A percentile compares a stretch with the other conserved stretches of the same genome.
Evolutionary conservation across 2,888 invertebrate species (phyloP).

Genomic region (Campoplex nolae): DNA sequence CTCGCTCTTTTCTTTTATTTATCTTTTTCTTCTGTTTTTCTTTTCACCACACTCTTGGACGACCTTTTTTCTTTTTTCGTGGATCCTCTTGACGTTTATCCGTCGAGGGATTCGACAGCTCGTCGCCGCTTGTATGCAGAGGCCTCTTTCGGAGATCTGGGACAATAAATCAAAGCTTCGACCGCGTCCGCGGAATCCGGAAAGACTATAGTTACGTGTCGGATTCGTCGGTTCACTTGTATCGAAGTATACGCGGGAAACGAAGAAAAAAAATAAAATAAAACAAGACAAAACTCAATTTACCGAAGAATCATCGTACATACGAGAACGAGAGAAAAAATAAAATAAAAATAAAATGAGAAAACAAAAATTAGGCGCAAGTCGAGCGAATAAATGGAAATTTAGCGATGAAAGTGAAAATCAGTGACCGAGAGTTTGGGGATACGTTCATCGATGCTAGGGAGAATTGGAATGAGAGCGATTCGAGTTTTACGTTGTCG

Average conservation of each 20-base stretch:
- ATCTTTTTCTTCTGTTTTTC: slow-evolving; percentile 23
- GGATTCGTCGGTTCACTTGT: not conserved
- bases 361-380: slow-evolving; percentile 18
- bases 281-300: slow-evolving; percentile 12
- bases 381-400: slow-evolving; percentile 46
- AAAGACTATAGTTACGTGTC: slow-evolving; percentile 15
- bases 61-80: not conserved
- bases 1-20: slow-evolving; percentile 5
- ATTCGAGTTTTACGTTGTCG: slow-evolving; percentile 44
- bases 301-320: slow-evolving; percentile 16
- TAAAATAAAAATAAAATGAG: not conserved
- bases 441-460: slow-evolving; percentile 53
- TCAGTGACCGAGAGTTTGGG: slow-evolving; percentile 61
- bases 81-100: slow-evolving; percentile 47
- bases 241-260: not conserved
- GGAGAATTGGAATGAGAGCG: slow-evolving; percentile 19
- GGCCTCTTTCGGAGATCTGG: slow-evolving; percentile 15
- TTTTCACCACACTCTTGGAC: slow-evolving; percentile 43
- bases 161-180: slow-evolving; percentile 57
- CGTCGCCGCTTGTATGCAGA: slow-evolving; percentile 7
- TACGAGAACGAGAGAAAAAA: not conserved
- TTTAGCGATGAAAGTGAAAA: slow-evolving; percentile 56
- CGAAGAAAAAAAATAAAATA: not conserved
- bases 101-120: slow-evolving; percentile 49
- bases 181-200: slow-evolving; percentile 46